Base-by-base conservation (phyloP, 2,888 invertebrate genomes). In the Drosophila subsilvestris region DNA sequence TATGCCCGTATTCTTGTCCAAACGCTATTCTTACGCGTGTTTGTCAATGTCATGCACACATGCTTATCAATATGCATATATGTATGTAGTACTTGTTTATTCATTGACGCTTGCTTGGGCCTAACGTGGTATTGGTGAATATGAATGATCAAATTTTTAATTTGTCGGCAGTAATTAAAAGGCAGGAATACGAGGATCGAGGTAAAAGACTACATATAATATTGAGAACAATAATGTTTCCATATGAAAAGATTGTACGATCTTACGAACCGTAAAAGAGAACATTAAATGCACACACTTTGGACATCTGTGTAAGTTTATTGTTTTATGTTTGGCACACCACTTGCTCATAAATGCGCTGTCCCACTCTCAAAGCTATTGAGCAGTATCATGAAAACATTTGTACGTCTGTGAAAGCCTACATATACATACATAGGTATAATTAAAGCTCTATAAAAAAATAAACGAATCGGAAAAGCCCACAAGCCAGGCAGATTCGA, bases 371-470 rank as follows among this genome's bases (percentile, higher is more conserved):
- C n/a, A 45, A 47, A 45, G 56, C 37, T 25, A 32, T 44, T 43
- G 43, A 43, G 27, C 29, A 42, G 22, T 56, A 37, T 42, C 37
- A 37, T 7, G 37, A 37, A 37, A n/a, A 37, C n/a, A n/a, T 7
- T 37, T 14, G 1, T 37, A 37, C 37, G 37, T 6, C 37, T 37
- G 37, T 37, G 37, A 37, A 37, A 37, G n/a, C n/a, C 37, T n/a
- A 37, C 37, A 7, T 37, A 37, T 37, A 37, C 37, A 37, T 37
- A n/a, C 37, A 37, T 37, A 37, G n/a, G n/a, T 22, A 43, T 48
- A 62, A 62, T 53, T 53, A 62, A 54, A 48, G n/a, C 25, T 43
- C 32, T 32, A 57, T 58, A 53, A 51, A 37, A 48, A 17, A 45
- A 69, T 51, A 48, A 56, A 55, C 18, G 17, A 54, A 44, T 54